Base-by-base conservation (phyloP, 2,797 vertebrate genomes). In the Enteromius anoplus region DNA sequence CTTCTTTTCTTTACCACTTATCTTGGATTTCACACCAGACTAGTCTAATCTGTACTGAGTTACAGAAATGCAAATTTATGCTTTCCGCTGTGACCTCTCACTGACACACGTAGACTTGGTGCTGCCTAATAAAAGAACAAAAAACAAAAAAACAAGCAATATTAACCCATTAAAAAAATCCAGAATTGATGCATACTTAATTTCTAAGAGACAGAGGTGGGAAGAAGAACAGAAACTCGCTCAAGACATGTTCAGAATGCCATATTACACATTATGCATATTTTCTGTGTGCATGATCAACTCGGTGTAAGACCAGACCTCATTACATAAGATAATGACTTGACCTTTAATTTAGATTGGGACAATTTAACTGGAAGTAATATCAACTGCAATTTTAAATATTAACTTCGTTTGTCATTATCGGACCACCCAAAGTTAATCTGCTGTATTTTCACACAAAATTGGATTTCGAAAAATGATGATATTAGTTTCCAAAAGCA, bases 1-100 rank as follows among this genome's bases (percentile, higher is more conserved):
- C 47, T 60, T 79, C 51, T 85, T 82, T 75, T 78, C 75, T 29
- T 65, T 19, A 62, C 26, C n/a, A 79, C 60, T 82, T 79, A 79
- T 79, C 64, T n/a, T 75, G 21, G 65, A 83, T 80, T 86, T 80
- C 42, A 86, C 53, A 71, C 77, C 34, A 76, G 53, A 34, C 64
- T 64, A 51, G n/a, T 51, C 62, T 80, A 83, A 80, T 75, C 62
- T 80, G 29, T 40, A 51, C 40, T n/a, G 26, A 40, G 58, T 68
- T 45, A 47, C 12, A 82, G 23, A 75, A 76, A 45, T 70, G 12
- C 37, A 40, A 78, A 42, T 77, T 37, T 51, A 53, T 65, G 19
- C 23, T 45, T 53, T n/a, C 23, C 65, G 3, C 58, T 65, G 42
- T 29, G 66, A 23, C 29, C n/a, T 60, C 21, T n/a, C 45, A 81